phyloP scores from a whole-genome alignment of 2,888 invertebrate species.

The Tachystola acroxantha region DNA sequence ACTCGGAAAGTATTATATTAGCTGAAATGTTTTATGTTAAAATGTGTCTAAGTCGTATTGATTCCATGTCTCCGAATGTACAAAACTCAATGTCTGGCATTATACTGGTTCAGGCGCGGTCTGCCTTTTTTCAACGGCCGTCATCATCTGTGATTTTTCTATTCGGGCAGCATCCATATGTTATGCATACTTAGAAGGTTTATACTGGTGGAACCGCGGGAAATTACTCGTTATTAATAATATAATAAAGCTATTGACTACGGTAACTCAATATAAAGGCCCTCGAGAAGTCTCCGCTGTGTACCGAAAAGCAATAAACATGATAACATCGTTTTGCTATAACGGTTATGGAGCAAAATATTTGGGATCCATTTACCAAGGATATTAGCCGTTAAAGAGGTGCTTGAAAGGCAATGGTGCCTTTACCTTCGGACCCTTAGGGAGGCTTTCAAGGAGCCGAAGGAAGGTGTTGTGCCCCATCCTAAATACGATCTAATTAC shows the following conservation, averaged over 20 bases:
- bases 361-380: conserved; percentile 71
- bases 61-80: no score
- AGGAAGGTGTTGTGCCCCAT: conserved; percentile 70
- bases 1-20: no score
- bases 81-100: no score
- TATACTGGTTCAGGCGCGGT: no score
- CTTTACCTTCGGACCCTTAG: conserved; percentile 69
- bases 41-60: no score
- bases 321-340: conserved; percentile 54
- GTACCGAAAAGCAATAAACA: conserved; percentile 55
- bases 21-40: no score
- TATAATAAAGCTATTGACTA: conserved; percentile 8
- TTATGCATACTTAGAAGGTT: no score
- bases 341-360: conserved; percentile 66
- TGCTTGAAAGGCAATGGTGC: conserved; percentile 69
- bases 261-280: conserved; percentile 6
- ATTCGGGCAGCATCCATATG: no score
- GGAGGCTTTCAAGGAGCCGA: conserved; percentile 59
- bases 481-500: conserved; percentile 79
- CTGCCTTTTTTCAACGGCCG: no score
- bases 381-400: conserved; percentile 77
- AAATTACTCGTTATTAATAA: no score
- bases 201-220: no score
- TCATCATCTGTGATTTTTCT: no score
- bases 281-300: conserved; percentile 5